A percentile compares a stretch with the other conserved stretches of the same genome.
Evolutionary conservation across 2,113 vertebrate genomes (phyloP).

Genomic region (Sturnira hondurensis): DNA sequence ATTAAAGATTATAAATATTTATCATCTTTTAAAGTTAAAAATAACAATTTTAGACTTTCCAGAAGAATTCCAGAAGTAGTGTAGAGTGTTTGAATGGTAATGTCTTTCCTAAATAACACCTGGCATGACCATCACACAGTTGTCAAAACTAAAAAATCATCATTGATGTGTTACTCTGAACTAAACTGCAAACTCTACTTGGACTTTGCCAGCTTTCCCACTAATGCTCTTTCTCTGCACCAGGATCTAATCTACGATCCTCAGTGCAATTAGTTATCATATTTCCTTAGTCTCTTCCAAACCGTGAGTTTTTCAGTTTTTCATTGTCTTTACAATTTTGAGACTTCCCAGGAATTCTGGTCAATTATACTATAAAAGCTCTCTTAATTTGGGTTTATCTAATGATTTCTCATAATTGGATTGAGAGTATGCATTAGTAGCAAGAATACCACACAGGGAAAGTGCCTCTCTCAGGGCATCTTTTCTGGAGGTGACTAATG

Average conservation of each 20-base stretch:
- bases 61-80: not conserved
- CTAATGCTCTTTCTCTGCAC: too few relatives aligned
- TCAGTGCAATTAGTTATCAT: too few relatives aligned
- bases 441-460: not conserved
- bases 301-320: not conserved
- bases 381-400: not conserved
- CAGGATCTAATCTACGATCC: too few relatives aligned
- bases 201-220: too few relatives aligned
- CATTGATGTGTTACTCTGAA: not conserved
- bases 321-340: not conserved
- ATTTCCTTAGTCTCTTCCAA: too few relatives aligned
- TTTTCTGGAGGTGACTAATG: not conserved
- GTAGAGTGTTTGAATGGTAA: not conserved
- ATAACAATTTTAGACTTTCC: not conserved
- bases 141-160: not conserved
- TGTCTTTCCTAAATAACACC: not conserved
- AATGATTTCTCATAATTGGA: not conserved
- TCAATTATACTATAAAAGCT: not conserved
- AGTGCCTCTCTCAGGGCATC: not conserved
- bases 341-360: not conserved
- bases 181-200: not conserved
- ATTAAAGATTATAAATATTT: not conserved
- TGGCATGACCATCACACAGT: not conserved
- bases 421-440: not conserved
- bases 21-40: not conserved